Conservation (phyloP, 2,797 vertebrate species). For the Cheirogaleus major region DNA sequence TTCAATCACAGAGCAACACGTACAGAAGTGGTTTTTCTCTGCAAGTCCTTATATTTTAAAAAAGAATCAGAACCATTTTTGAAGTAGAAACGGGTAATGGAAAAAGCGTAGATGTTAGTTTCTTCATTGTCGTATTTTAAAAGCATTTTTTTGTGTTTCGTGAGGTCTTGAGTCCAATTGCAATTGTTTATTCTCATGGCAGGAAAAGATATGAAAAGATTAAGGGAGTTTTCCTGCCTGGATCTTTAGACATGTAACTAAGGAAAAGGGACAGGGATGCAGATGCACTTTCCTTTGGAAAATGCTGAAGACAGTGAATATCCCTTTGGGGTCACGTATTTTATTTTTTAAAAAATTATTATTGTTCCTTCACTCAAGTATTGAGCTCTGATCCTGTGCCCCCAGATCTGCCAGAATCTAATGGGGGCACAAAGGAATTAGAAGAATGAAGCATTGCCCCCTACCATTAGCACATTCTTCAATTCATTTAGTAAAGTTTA, state of each 20-base stretch:
- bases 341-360: neutral
- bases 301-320: neutral
- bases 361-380: neutral
- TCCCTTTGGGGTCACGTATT: neutral
- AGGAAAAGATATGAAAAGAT: constrained; percentile 72
- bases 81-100: neutral
- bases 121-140: neutral
- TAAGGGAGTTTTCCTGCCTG: constrained; percentile 49
- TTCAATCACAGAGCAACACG: neutral
- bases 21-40: constrained; percentile 37
- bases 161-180: constrained; percentile 53
- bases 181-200: constrained; percentile 36
- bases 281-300: constrained; percentile 31
- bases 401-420: neutral
- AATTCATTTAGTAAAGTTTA: neutral
- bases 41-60: neutral
- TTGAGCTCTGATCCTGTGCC: neutral
- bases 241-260: constrained; percentile 49
- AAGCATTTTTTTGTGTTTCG: constrained; percentile 59
- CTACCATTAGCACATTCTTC: neutral
- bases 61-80: constrained; percentile 36
- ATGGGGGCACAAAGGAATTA: neutral
- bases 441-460: neutral
- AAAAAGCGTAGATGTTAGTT: neutral
- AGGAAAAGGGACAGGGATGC: neutral